phyloP scores from a whole-genome alignment of 2,113 vertebrate genomes.

The Aplodontia rufa region DNA sequence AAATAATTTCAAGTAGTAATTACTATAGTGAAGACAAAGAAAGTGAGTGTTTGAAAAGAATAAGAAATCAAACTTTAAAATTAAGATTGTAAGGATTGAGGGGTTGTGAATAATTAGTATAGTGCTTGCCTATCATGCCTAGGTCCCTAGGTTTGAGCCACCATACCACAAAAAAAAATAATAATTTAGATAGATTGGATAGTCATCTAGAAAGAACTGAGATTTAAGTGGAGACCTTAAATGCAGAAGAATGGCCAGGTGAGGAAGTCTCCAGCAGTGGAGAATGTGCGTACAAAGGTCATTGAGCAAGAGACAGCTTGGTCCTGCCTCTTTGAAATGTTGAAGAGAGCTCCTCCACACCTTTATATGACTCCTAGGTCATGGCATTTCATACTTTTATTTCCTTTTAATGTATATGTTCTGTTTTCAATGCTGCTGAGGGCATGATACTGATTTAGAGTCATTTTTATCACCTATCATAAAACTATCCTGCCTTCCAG shows the following conservation, averaged over 20 bases:
- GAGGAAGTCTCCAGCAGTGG: too few relatives aligned
- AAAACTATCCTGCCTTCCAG: not conserved
- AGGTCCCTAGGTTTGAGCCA: not conserved
- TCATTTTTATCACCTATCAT: not conserved
- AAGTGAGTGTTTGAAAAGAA: not conserved
- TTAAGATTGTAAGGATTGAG: not conserved
- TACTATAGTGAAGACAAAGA: not conserved
- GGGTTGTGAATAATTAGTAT: too few relatives aligned
- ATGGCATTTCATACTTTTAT: not conserved
- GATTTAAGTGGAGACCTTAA: not conserved
- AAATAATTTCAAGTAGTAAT: not conserved
- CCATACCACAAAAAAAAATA: not conserved
- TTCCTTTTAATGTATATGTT: not conserved
- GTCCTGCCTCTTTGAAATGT: not conserved
- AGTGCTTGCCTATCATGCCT: not conserved
- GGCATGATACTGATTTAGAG: not conserved
- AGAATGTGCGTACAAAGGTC: rapidly evolving
- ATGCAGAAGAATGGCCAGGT: not conserved
- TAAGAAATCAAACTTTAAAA: not conserved
- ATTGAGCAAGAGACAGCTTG: not conserved
- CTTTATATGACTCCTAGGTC: not conserved
- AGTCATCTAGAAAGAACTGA: not conserved
- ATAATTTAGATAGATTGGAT: not conserved
- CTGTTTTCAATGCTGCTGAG: conserved; percentile 10
- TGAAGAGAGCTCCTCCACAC: not conserved